Evolutionary conservation across 2,113 vertebrate genomes (phyloP).

Genomic region (Crotalus horridus): DNA sequence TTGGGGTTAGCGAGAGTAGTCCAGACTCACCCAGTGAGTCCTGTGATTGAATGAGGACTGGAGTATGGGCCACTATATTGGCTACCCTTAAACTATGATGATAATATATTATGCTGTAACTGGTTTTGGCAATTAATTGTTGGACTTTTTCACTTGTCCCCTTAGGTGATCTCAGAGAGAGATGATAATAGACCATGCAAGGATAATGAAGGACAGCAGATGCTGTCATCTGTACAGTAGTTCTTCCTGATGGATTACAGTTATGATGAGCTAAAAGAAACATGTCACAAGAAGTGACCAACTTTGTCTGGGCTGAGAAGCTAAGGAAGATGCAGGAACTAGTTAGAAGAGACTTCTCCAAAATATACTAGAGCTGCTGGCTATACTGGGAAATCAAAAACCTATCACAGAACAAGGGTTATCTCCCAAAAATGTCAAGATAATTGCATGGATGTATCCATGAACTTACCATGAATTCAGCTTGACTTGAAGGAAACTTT

Average conservation of each 20-base stretch:
- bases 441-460: neutral
- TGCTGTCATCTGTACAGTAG: neutral
- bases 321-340: neutral
- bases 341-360: neutral
- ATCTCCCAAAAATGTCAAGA: neutral
- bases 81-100: neutral
- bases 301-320: neutral
- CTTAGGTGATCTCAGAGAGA: neutral
- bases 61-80: neutral
- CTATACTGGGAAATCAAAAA: neutral
- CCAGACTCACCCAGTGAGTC: neutral
- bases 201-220: neutral
- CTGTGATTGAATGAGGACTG: neutral
- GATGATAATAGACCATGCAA: neutral
- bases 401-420: neutral
- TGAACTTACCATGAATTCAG: neutral
- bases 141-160: neutral
- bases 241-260: neutral
- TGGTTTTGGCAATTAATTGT: neutral
- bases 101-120: neutral
- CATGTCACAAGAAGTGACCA: neutral
- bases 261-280: neutral
- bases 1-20: neutral
- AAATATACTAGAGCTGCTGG: neutral
- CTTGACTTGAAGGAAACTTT: neutral